Base-by-base conservation (phyloP, 1,140 invertebrate genomes). In the Leptinotarsa undecemlineata region DNA sequence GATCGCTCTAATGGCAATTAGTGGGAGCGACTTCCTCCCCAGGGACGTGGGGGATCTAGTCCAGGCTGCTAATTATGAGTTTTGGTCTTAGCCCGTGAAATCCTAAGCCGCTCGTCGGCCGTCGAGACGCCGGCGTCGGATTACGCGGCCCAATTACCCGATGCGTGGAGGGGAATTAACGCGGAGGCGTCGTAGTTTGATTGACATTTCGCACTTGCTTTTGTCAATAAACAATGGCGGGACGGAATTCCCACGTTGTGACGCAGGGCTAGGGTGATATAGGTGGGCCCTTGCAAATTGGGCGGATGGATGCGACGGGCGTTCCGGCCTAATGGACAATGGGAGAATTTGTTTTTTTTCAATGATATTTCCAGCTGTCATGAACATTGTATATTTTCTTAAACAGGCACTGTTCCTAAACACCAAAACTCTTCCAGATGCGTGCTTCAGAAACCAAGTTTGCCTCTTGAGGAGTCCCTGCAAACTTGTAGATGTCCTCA, bases 81-180 rank as follows among this genome's bases (percentile, higher is more conserved):
- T 57, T 57, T 57, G 51, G 51, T 57, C 51, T 57, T 57, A 68
- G 66, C 21, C 33, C 51, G 64, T 79, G 78, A 79, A 79, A 79
- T 79, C 74, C 78, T 79, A 79, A 79, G 78, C 78, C 72, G 78
- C 17, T 57, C n/a, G 51, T 57, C 51, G 72, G 67, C 76, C 68
- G 74, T 73, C 72, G 75, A 64, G 64, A 73, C 71, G 78, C 76
- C 72, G 76, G 78, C 76, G 76, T 79, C 74, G 76, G 78, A 75
- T 79, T 79, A 79, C 78, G 73, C 61, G 72, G 73, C 76, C 74
- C 78, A 79, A 79, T 79, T 79, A 79, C 76, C 66, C 48, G 71
- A 78, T 75, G 76, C 73, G 76, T 78, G 77, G 62, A 73, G 62
- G 71, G 77, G 77, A 73, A 79, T 79, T 79, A 79, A 64, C 73